phyloP scores from a whole-genome alignment of 2,797 vertebrate genomes.

The Pseudotriccus pelzelni region DNA sequence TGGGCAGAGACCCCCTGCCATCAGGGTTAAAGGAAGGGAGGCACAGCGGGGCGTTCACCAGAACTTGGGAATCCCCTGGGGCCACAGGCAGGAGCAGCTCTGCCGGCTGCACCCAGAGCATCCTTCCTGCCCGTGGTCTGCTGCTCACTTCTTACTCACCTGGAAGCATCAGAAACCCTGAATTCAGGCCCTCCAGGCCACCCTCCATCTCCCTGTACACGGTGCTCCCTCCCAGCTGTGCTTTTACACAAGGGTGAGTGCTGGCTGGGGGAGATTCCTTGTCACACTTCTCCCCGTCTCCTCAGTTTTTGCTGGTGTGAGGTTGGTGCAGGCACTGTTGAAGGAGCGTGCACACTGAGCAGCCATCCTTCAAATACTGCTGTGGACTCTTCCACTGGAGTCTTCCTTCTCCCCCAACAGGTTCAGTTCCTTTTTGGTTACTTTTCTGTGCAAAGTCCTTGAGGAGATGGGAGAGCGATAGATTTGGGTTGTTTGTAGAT shows the following conservation, averaged over 20 bases:
- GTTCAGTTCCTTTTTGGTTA: neutral
- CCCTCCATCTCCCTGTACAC: neutral
- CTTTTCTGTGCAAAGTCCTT: neutral
- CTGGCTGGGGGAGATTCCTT: neutral
- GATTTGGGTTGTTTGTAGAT: neutral
- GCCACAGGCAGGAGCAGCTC: neutral
- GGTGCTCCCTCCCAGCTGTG: neutral
- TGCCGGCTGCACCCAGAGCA: accelerated
- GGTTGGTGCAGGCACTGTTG: neutral
- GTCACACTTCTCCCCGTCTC: neutral
- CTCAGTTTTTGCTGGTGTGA: neutral
- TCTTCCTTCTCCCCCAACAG: neutral
- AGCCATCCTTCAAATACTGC: neutral
- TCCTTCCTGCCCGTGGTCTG: neutral
- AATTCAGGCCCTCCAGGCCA: neutral
- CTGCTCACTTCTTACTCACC: neutral
- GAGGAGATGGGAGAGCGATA: neutral
- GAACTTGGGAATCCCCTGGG: neutral
- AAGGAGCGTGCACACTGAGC: neutral
- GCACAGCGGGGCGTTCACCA: accelerated
- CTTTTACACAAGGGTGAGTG: neutral
- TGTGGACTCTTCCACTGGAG: neutral
- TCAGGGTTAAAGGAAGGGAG: accelerated
- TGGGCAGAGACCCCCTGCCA: neutral
- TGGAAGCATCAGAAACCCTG: neutral